Conservation (phyloP, 2,113 vertebrate species). For the Gymnorhina tibicen region DNA sequence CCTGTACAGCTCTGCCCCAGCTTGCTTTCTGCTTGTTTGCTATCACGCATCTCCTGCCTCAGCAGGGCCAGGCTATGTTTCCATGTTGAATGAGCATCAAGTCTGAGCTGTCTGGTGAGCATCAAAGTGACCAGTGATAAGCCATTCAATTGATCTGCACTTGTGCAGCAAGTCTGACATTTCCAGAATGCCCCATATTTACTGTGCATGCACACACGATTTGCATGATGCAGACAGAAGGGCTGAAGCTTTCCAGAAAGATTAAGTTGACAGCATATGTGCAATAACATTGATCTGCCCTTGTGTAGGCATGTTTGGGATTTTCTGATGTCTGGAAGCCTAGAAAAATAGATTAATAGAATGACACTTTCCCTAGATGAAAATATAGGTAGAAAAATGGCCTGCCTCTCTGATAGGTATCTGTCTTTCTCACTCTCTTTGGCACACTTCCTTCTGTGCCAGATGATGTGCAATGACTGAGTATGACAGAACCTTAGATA, state of each 20-base stretch:
- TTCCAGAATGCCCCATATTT: background rate
- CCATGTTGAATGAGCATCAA: background rate
- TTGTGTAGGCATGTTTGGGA: background rate
- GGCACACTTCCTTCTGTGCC: background rate
- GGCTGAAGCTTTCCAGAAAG: constrained; percentile 1
- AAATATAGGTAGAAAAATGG: background rate
- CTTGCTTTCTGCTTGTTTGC: background rate
- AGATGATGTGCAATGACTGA: background rate
- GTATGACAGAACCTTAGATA: background rate
- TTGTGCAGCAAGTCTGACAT: background rate
- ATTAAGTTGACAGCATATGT: background rate
- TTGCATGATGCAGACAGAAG: background rate
- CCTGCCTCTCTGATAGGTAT: background rate
- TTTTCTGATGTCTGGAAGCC: background rate
- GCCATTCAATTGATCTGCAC: background rate
- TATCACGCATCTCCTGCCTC: background rate
- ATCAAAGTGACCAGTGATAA: background rate
- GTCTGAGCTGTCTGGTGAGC: background rate
- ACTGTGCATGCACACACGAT: background rate
- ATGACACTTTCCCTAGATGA: background rate
- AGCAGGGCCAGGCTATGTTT: background rate
- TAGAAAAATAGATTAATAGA: background rate
- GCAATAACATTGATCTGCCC: background rate
- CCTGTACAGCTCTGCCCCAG: background rate
- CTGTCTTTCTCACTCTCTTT: background rate